These are phyloP conservation scores for Stichopus chloronotus DNA, from an alignment of 35 echinoderm and acorn worm species.

Conservation along the genomic window DNA sequence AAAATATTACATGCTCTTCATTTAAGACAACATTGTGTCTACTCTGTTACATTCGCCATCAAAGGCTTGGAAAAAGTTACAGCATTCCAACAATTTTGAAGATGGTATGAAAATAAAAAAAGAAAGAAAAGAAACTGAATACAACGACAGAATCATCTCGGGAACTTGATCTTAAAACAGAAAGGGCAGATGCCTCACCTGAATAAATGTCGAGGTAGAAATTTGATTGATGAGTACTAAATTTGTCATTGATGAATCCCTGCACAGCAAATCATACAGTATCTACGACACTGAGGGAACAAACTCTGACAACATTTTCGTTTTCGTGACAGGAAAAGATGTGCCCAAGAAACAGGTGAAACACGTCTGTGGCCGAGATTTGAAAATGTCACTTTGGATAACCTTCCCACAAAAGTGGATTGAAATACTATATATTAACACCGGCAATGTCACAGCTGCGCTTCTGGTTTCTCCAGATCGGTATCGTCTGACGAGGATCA, in stretches of 20 bases:
- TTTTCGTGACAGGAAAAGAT: not conserved
- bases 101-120: too few relatives aligned
- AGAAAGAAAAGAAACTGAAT: too few relatives aligned
- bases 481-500: too few relatives aligned
- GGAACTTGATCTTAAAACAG: not conserved
- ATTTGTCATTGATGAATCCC: not conserved
- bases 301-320: not conserved
- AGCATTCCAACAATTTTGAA: too few relatives aligned
- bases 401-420: constrained; percentile 4
- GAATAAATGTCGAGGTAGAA: not conserved
- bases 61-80: too few relatives aligned
- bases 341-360: not conserved
- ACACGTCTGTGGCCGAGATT: not conserved
- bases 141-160: not conserved
- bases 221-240: constrained; percentile 6
- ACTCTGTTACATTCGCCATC: too few relatives aligned
- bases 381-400: constrained; percentile 13
- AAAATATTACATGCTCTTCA: too few relatives aligned
- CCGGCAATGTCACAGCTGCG: not conserved
- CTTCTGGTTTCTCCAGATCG: too few relatives aligned
- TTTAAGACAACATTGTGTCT: too few relatives aligned
- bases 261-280: not conserved
- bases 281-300: not conserved
- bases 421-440: not conserved
- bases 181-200: not conserved